Evolutionary conservation across 2,113 vertebrate species (phyloP).

Genomic region (Sander vitreus): DNA sequence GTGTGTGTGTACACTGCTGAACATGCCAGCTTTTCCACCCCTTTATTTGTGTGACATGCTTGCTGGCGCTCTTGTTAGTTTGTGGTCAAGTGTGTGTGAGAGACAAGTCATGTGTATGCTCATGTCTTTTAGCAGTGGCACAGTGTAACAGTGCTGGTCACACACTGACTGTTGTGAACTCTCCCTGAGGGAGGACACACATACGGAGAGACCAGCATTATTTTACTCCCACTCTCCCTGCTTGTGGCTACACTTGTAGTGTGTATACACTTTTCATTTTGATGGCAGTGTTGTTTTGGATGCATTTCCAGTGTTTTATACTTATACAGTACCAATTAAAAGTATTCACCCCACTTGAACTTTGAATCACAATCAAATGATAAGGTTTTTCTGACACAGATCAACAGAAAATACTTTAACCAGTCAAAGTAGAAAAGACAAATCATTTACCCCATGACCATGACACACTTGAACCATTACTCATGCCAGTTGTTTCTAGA

Average conservation of each 20-base stretch:
- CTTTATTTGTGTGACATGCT: conserved; percentile 55
- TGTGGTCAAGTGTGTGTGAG: conserved; percentile 1
- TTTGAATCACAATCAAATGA: background rate
- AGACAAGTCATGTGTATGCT: conserved; percentile 15
- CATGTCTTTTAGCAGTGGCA: conserved; percentile 56
- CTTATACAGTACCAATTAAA: background rate
- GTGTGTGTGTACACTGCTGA: background rate
- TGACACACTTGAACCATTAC: background rate
- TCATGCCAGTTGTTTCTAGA: background rate
- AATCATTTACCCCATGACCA: background rate
- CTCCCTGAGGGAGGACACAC: conserved; percentile 55
- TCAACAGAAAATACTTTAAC: background rate
- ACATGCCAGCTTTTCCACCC: conserved; percentile 35
- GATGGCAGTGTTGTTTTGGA: background rate
- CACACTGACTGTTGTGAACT: conserved; percentile 72
- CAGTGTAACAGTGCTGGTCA: conserved; percentile 55
- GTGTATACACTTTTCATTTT: background rate
- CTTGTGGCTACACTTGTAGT: background rate
- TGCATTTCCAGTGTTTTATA: conserved; percentile 8
- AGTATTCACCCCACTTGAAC: background rate
- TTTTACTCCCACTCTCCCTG: background rate
- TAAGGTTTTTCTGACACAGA: background rate
- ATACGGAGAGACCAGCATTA: conserved; percentile 34
- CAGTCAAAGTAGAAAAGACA: background rate
- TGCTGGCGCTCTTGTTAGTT: conserved; percentile 24